Evolutionary conservation across 2,113 vertebrate genomes (phyloP).

Genomic region (Aptenodytes forsteri): DNA sequence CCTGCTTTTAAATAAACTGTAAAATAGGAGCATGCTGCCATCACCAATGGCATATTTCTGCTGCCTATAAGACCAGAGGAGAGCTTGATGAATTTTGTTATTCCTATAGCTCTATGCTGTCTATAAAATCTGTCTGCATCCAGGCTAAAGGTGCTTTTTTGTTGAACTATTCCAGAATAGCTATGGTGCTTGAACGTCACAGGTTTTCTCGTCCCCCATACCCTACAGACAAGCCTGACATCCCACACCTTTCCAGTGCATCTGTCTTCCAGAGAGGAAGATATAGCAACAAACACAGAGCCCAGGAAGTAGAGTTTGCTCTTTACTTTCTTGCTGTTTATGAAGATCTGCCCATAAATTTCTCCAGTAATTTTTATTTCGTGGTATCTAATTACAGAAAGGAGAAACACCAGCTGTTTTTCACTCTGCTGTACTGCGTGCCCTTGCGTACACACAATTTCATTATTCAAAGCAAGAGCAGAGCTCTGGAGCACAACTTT

Average conservation of each 20-base stretch:
- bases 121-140: background rate
- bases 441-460: background rate
- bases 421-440: background rate
- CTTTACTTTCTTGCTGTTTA: background rate
- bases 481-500: background rate
- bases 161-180: background rate
- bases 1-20: background rate
- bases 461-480: background rate
- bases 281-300: background rate
- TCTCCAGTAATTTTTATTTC: background rate
- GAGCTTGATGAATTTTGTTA: background rate
- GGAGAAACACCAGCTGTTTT: background rate
- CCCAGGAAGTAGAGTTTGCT: background rate
- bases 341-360: background rate
- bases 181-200: background rate
- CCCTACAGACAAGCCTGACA: background rate
- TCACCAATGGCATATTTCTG: background rate
- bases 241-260: background rate
- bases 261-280: background rate
- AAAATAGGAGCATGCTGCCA: background rate
- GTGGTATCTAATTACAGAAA: background rate
- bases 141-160: background rate
- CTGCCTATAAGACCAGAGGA: background rate
- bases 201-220: background rate
- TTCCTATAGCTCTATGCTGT: background rate